Conservation (phyloP, 2,113 vertebrate species). For the Campylorhamphus procurvoides region DNA sequence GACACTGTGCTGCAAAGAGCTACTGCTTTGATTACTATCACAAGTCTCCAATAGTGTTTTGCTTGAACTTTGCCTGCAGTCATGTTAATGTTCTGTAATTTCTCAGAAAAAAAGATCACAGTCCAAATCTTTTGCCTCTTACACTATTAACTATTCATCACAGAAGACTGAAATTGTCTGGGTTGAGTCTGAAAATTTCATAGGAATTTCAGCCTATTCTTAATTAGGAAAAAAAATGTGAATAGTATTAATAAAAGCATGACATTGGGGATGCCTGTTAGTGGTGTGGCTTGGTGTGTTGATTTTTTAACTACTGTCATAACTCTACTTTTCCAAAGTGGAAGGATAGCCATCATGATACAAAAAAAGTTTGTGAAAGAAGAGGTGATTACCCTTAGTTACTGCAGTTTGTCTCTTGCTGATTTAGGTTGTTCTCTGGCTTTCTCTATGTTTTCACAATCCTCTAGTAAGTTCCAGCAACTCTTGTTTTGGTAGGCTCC, state of each 20-base stretch:
- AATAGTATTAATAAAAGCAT: background rate
- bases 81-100: background rate
- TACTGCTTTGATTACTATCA: background rate
- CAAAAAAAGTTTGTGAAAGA: background rate
- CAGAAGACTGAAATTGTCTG: background rate
- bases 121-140: background rate
- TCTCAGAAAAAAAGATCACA: background rate
- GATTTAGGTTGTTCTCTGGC: background rate
- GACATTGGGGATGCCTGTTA: background rate
- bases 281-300: background rate
- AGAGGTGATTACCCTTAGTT: background rate
- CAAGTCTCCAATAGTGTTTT: background rate
- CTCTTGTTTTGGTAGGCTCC: background rate
- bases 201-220: background rate
- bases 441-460: background rate
- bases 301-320: background rate
- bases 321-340: background rate
- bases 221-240: rapidly evolving
- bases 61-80: background rate
- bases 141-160: rapidly evolving
- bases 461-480: background rate
- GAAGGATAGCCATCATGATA: background rate
- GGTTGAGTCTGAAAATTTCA: background rate
- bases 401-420: background rate
- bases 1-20: background rate